phyloP scores from a whole-genome alignment of 2,797 vertebrate species.

The Todus mexicanus region DNA sequence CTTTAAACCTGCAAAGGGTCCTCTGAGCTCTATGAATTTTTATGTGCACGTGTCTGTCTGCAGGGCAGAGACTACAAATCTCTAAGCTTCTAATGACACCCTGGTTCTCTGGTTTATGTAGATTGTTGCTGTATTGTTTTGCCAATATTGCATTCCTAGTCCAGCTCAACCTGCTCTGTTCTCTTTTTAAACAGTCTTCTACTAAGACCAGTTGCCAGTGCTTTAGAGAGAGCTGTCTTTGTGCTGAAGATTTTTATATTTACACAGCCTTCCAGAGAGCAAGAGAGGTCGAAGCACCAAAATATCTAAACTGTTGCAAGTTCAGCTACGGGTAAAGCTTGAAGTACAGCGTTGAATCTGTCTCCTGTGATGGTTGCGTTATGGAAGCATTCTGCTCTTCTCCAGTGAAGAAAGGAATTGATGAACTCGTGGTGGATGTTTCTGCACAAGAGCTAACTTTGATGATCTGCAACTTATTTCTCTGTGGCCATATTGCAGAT shows the following conservation, averaged over 20 bases:
- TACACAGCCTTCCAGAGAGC: not conserved
- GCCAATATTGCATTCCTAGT: not conserved
- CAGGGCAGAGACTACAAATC: not conserved
- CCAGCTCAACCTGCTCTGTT: not conserved
- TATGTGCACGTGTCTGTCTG: not conserved
- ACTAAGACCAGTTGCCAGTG: slow-evolving; percentile 31
- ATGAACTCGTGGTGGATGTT: not conserved
- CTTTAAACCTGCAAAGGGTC: not conserved
- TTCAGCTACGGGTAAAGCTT: slow-evolving; percentile 21
- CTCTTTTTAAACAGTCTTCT: not conserved
- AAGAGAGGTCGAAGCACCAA: slow-evolving; percentile 32
- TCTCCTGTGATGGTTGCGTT: not conserved
- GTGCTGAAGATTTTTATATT: slow-evolving; percentile 16
- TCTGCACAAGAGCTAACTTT: not conserved
- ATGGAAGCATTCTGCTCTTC: slow-evolving; percentile 10
- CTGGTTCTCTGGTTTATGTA: not conserved
- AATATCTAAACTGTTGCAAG: slow-evolving; percentile 6
- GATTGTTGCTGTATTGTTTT: not conserved
- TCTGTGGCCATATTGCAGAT: slow-evolving; percentile 14
- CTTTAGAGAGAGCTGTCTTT: slow-evolving; percentile 38
- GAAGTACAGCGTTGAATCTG: not conserved
- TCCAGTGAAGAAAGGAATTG: not conserved
- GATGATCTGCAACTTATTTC: not conserved
- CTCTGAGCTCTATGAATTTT: not conserved
- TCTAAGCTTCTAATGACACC: not conserved